A percentile compares a stretch with the other conserved stretches of the same genome.
Evolutionary conservation across 2,888 invertebrate species (phyloP).

Genomic region (Junonia oenone): DNA sequence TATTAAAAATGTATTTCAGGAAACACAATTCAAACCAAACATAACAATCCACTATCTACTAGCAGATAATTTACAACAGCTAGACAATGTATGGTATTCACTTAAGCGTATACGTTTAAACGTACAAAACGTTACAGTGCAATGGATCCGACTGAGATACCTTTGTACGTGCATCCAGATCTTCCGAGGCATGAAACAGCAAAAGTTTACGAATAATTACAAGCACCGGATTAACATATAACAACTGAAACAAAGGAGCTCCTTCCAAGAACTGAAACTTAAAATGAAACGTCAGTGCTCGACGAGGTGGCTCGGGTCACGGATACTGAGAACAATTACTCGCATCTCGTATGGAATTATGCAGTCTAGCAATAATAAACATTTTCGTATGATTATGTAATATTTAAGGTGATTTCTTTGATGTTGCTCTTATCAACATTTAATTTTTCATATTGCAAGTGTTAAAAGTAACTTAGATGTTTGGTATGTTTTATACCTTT

Average conservation of each 20-base stretch:
- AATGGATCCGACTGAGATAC: background rate
- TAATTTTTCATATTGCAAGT: no score
- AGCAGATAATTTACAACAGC: background rate
- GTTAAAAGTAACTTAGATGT: no score
- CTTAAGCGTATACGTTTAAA: background rate
- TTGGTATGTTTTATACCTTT: no score
- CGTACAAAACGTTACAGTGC: background rate
- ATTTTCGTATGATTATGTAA: background rate
- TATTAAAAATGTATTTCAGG: no score
- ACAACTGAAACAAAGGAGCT: conserved; percentile 8
- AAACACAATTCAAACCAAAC: no score
- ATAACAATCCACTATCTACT: background rate
- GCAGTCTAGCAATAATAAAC: background rate
- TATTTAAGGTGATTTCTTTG: no score
- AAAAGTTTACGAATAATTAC: background rate
- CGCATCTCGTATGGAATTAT: background rate
- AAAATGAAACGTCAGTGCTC: conserved; percentile 3
- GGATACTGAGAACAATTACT: background rate
- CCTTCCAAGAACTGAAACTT: background rate
- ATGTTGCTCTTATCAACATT: no score
- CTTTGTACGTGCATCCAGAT: background rate
- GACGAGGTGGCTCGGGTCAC: background rate
- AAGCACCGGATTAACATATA: conserved; percentile 1
- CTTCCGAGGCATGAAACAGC: background rate
- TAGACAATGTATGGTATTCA: background rate